phyloP scores from a whole-genome alignment of 2,113 vertebrate genomes.

The Dryoscopus gambensis region DNA sequence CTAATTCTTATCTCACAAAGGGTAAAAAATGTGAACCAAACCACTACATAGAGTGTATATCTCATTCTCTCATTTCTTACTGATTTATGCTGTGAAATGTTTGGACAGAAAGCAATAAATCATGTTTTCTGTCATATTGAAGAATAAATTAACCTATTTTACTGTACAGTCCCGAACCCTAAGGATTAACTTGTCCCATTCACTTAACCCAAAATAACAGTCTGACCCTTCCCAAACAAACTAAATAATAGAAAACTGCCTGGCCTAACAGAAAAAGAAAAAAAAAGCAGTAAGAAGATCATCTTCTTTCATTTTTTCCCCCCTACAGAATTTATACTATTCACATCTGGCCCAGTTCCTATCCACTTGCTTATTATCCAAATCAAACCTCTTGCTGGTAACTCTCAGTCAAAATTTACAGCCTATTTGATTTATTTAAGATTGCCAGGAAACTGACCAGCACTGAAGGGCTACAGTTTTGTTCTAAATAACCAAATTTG shows the following conservation, averaged over 20 bases:
- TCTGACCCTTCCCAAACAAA: background rate
- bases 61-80: background rate
- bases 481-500: background rate
- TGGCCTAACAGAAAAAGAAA: background rate
- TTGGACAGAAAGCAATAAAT: conserved; percentile 22
- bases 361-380: background rate
- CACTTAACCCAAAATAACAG: background rate
- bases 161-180: background rate
- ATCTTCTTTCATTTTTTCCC: background rate
- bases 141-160: conserved; percentile 16
- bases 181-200: conserved; percentile 2
- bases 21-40: too few relatives aligned
- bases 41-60: too few relatives aligned
- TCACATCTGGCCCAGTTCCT: background rate
- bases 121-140: background rate
- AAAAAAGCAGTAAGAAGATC: background rate
- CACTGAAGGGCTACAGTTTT: background rate
- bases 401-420: background rate
- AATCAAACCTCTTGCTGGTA: background rate
- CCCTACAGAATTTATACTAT: background rate
- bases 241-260: accelerated
- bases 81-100: conserved; percentile 6
- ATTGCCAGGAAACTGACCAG: background rate
- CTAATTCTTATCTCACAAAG: too few relatives aligned
- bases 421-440: background rate